Percentiles rank a stretch among this genome's conserved stretches.
Conservation (phyloP, 2,113 vertebrate species). For the Ginglymostoma cirratum region DNA sequence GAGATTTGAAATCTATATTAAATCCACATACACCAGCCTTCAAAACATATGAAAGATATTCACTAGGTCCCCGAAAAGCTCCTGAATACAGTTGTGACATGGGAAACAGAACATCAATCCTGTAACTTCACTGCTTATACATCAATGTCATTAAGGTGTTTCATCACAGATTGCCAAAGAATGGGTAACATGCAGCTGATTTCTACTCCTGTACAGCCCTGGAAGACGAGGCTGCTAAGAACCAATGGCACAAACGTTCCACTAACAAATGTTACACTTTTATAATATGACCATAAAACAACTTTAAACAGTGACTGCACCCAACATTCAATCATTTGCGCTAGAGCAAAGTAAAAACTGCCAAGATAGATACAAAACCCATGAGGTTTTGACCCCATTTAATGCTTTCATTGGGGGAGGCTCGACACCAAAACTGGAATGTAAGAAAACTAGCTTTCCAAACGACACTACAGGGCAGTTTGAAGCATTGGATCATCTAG, state of each 20-base stretch:
- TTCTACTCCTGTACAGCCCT: not conserved
- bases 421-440: not conserved
- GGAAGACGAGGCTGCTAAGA: not conserved
- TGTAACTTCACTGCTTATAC: not conserved
- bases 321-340: not conserved
- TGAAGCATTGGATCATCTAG: not conserved
- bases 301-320: not conserved
- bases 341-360: not conserved
- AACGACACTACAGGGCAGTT: not conserved
- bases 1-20: constrained; percentile 48
- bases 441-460: not conserved
- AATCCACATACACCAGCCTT: not conserved
- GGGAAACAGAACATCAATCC: not conserved
- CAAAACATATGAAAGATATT: not conserved
- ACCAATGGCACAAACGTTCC: no score
- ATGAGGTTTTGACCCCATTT: not conserved
- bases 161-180: not conserved
- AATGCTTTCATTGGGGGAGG: not conserved
- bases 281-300: no score
- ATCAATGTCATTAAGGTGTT: not conserved
- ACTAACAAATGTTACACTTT: no score
- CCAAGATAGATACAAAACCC: not conserved
- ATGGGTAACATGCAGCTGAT: not conserved
- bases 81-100: not conserved
- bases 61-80: not conserved